phyloP scores from a whole-genome alignment of 2,113 vertebrate species.

The Xenus cinereus region DNA sequence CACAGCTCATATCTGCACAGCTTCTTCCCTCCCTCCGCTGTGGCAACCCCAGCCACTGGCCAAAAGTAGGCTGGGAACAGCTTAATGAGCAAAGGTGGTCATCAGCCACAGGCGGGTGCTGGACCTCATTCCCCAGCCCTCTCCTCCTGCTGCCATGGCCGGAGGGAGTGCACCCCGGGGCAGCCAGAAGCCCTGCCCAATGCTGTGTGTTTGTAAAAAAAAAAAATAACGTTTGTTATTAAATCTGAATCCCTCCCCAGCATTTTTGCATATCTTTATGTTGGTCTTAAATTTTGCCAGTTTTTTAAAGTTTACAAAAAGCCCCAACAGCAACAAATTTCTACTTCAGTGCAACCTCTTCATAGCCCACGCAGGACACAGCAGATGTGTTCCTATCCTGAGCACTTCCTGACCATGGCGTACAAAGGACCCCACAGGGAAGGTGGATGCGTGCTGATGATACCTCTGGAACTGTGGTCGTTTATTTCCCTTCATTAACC shows the following conservation, averaged over 20 bases:
- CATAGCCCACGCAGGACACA: not conserved
- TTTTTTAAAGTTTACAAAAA: not conserved
- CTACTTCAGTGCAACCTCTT: not conserved
- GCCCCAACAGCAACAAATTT: not conserved
- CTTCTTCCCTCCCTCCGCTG: not conserved
- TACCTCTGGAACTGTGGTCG: not conserved
- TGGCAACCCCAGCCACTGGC: accelerated
- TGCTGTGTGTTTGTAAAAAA: not conserved
- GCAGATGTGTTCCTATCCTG: not conserved
- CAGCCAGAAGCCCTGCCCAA: not conserved
- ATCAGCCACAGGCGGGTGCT: not conserved
- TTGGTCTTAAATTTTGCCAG: not conserved
- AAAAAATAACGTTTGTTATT: not conserved
- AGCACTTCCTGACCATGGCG: not conserved
- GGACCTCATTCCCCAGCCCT: not conserved
- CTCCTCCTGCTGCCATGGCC: not conserved
- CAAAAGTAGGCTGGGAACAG: not conserved
- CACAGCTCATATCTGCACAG: not conserved
- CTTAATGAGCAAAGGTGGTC: not conserved
- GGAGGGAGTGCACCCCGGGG: not conserved
- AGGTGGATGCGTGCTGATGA: accelerated
- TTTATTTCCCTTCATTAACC: not conserved
- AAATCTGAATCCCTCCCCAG: not conserved
- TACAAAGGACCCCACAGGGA: not conserved
- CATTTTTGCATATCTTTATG: not conserved